These are phyloP conservation scores for Oopsacas minuta DNA, from an alignment of 37 sponge, comb jelly and placozoan species.

Conservation along the genomic window DNA sequence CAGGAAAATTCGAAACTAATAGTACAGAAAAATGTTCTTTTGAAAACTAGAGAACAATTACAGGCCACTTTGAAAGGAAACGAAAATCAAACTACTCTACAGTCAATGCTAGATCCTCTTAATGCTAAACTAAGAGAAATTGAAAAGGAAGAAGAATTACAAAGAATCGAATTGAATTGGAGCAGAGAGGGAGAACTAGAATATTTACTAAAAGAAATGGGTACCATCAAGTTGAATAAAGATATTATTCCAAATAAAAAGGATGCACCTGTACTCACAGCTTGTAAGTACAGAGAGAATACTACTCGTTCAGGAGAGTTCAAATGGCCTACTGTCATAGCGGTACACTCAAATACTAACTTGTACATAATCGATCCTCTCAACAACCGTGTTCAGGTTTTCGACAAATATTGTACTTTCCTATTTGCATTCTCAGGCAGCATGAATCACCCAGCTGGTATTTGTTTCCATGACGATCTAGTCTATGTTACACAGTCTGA, in stretches of 20 bases:
- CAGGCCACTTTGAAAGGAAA: background rate
- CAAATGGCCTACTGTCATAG: background rate
- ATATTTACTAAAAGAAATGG: background rate
- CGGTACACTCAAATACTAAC: background rate
- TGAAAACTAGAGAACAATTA: background rate
- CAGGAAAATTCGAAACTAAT: background rate
- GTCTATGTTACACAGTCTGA: background rate
- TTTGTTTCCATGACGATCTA: background rate
- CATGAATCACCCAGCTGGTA: background rate
- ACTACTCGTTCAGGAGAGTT: background rate
- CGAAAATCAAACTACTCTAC: background rate
- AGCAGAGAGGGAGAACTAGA: background rate
- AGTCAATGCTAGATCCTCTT: background rate
- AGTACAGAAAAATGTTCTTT: background rate
- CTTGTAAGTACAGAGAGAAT: background rate
- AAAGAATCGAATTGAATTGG: background rate
- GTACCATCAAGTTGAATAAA: background rate
- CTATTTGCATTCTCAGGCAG: background rate
- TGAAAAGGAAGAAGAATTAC: background rate
- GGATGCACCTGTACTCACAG: background rate
- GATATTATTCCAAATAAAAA: background rate
- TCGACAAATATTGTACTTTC: background rate
- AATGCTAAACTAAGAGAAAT: background rate
- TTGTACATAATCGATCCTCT: background rate
- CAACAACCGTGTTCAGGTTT: background rate